phyloP scores from a whole-genome alignment of 2,888 invertebrate genomes.

The Hydriomena furcata region DNA sequence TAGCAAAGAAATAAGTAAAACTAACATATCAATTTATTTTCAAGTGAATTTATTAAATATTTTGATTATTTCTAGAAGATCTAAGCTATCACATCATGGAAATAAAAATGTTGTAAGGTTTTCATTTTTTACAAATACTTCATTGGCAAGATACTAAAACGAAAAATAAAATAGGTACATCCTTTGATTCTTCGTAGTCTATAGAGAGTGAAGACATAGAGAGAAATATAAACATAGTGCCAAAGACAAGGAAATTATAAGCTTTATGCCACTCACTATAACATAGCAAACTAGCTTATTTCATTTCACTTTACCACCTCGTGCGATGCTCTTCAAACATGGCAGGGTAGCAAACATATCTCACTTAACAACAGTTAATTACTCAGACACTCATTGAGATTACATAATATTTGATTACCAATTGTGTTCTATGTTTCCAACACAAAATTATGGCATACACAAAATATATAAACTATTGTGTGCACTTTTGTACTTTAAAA shows the following conservation, averaged over 20 bases:
- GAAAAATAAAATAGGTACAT: conserved; percentile 59
- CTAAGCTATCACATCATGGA: conserved; percentile 77
- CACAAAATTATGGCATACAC: conserved; percentile 67
- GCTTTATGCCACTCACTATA: conserved; percentile 76
- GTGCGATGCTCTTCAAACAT: conserved; percentile 72
- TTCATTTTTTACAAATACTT: conserved; percentile 70
- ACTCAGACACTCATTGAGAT: conserved; percentile 78
- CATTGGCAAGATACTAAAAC: conserved; percentile 79
- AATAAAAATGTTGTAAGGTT: conserved; percentile 63
- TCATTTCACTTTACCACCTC: conserved; percentile 57
- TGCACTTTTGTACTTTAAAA: conserved; percentile 80
- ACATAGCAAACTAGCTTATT: conserved; percentile 68
- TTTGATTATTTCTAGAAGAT: conserved; percentile 68
- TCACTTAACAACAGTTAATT: conserved; percentile 56
- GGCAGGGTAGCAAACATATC: conserved; percentile 64
- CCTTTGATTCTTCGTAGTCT: conserved; percentile 67
- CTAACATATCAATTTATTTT: conserved; percentile 58
- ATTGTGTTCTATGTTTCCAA: conserved; percentile 50
- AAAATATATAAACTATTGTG: conserved; percentile 79
- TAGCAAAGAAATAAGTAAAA: conserved; percentile 55
- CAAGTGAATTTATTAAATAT: conserved; percentile 56
- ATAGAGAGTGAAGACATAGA: conserved; percentile 78
- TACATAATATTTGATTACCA: conserved; percentile 68
- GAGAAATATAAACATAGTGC: conserved; percentile 64
- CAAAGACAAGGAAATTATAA: conserved; percentile 57